Evolutionary conservation across 1,140 invertebrate species (phyloP).

Genomic region (Andrena cerasifolii): DNA sequence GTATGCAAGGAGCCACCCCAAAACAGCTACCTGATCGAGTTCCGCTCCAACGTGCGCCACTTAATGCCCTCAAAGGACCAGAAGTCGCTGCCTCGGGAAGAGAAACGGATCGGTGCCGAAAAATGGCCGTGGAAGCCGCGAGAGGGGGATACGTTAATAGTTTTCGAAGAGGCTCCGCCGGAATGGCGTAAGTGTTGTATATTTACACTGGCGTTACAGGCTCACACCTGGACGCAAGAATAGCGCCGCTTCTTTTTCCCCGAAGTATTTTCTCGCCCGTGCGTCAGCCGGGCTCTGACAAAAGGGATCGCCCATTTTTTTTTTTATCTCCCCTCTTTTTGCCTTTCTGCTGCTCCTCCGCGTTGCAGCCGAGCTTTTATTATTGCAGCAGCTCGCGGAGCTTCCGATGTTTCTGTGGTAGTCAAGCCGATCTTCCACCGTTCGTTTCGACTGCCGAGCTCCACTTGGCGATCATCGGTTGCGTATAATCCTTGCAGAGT

Average conservation of each 20-base stretch:
- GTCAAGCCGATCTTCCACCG: neutral
- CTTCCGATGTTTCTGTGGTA: neutral
- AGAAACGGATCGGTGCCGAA: slow-evolving; percentile 59
- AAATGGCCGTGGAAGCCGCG: slow-evolving; percentile 30
- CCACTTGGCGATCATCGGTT: too few relatives aligned
- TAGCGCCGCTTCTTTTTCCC: slow-evolving; percentile 69
- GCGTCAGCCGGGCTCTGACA: slow-evolving; percentile 54
- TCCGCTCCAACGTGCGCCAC: slow-evolving; percentile 14
- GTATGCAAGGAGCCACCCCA: neutral
- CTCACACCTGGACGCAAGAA: slow-evolving; percentile 79
- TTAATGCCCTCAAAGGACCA: slow-evolving; percentile 34
- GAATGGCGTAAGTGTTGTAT: slow-evolving; percentile 70
- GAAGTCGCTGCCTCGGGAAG: slow-evolving; percentile 28
- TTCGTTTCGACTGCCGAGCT: too few relatives aligned
- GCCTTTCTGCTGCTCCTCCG: too few relatives aligned
- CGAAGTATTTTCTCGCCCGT: slow-evolving; percentile 56
- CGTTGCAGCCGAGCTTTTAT: neutral
- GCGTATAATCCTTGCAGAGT: too few relatives aligned
- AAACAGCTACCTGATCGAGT: slow-evolving; percentile 15
- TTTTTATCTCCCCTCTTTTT: too few relatives aligned
- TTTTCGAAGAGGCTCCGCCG: slow-evolving; percentile 63
- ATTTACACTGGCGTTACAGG: slow-evolving; percentile 74
- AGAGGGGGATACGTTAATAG: slow-evolving; percentile 64
- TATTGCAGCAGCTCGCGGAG: slow-evolving; percentile 9
- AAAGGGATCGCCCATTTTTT: slow-evolving; percentile 49